Conservation (phyloP, 2,797 vertebrate species). For the Bradypodion ventrale region DNA sequence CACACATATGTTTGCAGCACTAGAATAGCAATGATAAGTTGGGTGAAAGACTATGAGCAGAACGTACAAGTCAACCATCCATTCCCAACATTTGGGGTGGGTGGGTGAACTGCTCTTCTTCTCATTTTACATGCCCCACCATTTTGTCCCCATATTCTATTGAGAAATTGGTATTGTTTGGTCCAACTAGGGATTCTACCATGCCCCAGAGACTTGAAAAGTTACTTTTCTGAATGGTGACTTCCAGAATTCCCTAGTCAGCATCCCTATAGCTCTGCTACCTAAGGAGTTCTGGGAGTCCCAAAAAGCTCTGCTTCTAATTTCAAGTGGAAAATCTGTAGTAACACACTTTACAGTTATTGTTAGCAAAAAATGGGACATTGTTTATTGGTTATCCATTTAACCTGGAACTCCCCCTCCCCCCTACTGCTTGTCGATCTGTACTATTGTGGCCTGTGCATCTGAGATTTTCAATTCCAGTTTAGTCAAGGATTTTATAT, state of each 20-base stretch:
- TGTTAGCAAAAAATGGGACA: neutral
- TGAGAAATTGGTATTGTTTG: neutral
- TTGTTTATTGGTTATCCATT: neutral
- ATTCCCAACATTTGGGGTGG: too few relatives aligned
- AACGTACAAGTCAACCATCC: too few relatives aligned
- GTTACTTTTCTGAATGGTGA: neutral
- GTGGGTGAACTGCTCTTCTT: too few relatives aligned
- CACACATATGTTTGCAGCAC: too few relatives aligned
- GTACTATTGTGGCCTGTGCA: neutral
- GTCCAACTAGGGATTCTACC: neutral
- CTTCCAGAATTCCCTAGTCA: neutral
- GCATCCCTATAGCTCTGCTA: neutral
- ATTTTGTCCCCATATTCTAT: neutral
- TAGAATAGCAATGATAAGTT: too few relatives aligned
- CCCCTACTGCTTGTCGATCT: neutral
- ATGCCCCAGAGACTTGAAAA: neutral
- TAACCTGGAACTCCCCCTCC: neutral
- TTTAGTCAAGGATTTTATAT: constrained; percentile 16
- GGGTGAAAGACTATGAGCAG: too few relatives aligned
- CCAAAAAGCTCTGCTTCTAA: neutral
- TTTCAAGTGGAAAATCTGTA: neutral
- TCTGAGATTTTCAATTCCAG: neutral
- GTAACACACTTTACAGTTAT: neutral
- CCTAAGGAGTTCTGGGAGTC: neutral
- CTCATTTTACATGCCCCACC: too few relatives aligned